phyloP scores from a whole-genome alignment of 2,797 vertebrate species.

The Anguilla marmorata region DNA sequence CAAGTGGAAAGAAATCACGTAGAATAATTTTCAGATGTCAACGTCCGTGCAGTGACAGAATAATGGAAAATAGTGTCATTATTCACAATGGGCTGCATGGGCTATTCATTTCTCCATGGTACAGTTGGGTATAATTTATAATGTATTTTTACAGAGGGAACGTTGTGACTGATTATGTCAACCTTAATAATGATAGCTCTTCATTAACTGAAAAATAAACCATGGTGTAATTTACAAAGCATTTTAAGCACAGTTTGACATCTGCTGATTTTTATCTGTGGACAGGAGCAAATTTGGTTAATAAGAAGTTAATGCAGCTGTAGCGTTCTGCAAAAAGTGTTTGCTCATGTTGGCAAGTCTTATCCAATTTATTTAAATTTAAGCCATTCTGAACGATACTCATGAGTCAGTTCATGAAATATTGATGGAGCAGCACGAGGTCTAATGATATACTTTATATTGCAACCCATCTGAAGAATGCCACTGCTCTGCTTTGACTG shows the following conservation, averaged over 20 bases:
- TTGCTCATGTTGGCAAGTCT: neutral
- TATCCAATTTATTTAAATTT: neutral
- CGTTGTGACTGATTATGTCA: neutral
- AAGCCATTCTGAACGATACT: neutral
- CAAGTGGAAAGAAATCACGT: neutral
- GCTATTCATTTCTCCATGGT: neutral
- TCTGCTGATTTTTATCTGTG: neutral
- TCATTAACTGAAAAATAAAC: neutral
- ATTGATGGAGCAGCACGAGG: neutral
- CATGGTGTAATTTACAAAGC: neutral
- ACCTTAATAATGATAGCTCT: neutral
- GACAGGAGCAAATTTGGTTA: neutral
- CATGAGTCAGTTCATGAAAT: neutral
- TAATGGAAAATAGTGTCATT: neutral
- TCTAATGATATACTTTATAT: neutral
- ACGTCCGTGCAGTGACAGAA: neutral
- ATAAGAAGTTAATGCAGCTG: neutral
- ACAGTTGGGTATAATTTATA: neutral
- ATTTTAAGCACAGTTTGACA: neutral
- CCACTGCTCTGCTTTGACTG: neutral
- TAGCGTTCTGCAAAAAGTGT: neutral
- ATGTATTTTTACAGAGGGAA: neutral
- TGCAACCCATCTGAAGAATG: neutral
- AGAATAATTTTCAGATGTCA: neutral
- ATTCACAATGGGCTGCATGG: neutral